Conservation (phyloP, 2,888 invertebrate species). For the Meiosimyza decipiens region DNA sequence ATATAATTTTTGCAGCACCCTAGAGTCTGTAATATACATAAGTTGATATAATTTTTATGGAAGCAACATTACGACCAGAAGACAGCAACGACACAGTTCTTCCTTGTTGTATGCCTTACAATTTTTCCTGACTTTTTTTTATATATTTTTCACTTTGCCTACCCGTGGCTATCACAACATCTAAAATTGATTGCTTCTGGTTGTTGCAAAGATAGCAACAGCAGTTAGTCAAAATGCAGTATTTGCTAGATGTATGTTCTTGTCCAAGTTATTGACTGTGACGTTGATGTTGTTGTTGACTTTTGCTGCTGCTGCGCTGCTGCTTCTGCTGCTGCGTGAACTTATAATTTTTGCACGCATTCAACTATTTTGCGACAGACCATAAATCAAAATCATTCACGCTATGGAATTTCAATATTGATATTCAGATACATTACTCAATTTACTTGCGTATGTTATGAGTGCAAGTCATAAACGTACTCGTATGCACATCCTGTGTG, state of each 20-base stretch:
- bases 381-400: constrained; percentile 66
- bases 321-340: constrained; percentile 20
- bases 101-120: not conserved
- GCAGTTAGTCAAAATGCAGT: constrained; percentile 9
- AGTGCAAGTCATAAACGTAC: too few relatives aligned
- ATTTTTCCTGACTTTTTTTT: not conserved
- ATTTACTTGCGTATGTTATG: too few relatives aligned
- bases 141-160: constrained; percentile 40
- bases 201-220: constrained; percentile 56
- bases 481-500: too few relatives aligned
- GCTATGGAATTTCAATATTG: constrained; percentile 51
- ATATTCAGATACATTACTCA: too few relatives aligned
- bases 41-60: too few relatives aligned
- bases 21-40: too few relatives aligned
- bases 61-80: too few relatives aligned
- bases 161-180: constrained; percentile 62
- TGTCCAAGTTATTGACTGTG: not conserved
- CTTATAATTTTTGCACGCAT: constrained; percentile 44
- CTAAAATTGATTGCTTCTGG: constrained; percentile 61
- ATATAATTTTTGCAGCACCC: too few relatives aligned
- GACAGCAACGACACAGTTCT: not conserved
- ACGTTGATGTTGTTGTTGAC: not conserved
- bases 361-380: constrained; percentile 61
- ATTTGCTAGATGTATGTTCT: not conserved
- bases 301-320: not conserved